A percentile compares a stretch with the other conserved stretches of the same genome.
Conservation (phyloP, 2,888 invertebrate genomes). For the Lithophane semibrunnea region DNA sequence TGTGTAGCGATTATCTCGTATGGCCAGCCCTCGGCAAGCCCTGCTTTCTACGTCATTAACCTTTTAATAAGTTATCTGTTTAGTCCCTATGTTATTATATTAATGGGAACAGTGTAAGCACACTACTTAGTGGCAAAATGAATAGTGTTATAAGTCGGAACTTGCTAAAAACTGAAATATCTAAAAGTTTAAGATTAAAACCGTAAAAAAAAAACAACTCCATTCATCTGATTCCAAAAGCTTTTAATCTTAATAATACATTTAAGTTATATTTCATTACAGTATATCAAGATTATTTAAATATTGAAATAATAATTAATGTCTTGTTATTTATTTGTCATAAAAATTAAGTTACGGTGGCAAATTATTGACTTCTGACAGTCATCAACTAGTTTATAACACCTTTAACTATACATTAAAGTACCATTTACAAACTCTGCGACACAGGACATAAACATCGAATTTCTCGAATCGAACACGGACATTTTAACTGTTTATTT, state of each 20-base stretch:
- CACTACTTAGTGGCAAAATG: background rate
- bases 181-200: background rate
- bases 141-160: background rate
- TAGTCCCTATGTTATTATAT: constrained; percentile 16
- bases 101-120: background rate
- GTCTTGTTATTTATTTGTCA: constrained; percentile 11
- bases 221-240: background rate
- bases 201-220: background rate
- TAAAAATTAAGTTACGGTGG: constrained; percentile 29
- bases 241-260: background rate
- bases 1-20: constrained; percentile 71
- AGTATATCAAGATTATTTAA: constrained; percentile 5
- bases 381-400: constrained; percentile 24
- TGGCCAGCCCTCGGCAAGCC: constrained; percentile 59
- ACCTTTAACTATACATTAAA: constrained; percentile 43
- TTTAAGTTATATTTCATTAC: constrained; percentile 1
- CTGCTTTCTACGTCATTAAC: constrained; percentile 67
- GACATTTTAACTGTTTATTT: constrained; percentile 47
- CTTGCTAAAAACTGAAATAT: background rate
- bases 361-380: constrained; percentile 19
- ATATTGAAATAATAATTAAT: background rate
- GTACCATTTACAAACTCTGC: constrained; percentile 39
- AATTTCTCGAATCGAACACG: constrained; percentile 43
- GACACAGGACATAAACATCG: constrained; percentile 44
- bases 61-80: constrained; percentile 57